These are phyloP conservation scores for Trachelus tabidus DNA, from an alignment of 2,888 invertebrate species.

Conservation along the genomic window DNA sequence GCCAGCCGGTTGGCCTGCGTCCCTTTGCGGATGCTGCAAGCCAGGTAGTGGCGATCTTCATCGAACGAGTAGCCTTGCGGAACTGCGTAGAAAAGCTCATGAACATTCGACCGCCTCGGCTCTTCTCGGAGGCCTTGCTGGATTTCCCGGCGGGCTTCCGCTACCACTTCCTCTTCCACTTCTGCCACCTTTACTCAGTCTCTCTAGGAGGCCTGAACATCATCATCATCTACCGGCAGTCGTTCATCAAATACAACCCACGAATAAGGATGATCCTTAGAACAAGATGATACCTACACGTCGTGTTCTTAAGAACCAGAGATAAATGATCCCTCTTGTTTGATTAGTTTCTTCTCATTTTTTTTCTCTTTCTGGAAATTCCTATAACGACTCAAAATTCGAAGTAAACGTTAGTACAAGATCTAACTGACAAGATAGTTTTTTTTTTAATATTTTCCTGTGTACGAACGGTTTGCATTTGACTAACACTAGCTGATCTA, in stretches of 20 bases:
- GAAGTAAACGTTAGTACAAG: too few relatives aligned
- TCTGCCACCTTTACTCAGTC: slow-evolving; percentile 67
- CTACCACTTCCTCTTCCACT: slow-evolving; percentile 66
- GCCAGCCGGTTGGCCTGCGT: slow-evolving; percentile 58
- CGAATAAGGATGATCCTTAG: slow-evolving; percentile 61
- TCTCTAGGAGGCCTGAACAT: slow-evolving; percentile 64
- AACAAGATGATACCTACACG: background rate
- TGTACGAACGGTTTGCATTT: too few relatives aligned
- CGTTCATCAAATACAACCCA: slow-evolving; percentile 59
- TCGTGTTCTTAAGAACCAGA: background rate
- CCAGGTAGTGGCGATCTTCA: slow-evolving; percentile 65
- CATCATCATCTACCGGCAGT: slow-evolving; percentile 62
- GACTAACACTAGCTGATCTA: too few relatives aligned
- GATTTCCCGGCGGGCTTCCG: slow-evolving; percentile 59
- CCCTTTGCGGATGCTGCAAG: slow-evolving; percentile 53
- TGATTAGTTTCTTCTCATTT: too few relatives aligned
- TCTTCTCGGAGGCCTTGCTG: slow-evolving; percentile 56
- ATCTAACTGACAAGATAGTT: too few relatives aligned
- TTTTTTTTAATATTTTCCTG: too few relatives aligned
- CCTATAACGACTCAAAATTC: too few relatives aligned
- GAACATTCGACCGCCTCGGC: slow-evolving; percentile 89
- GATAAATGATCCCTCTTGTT: background rate
- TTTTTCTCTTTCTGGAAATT: too few relatives aligned
- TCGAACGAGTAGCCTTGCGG: slow-evolving; percentile 83
- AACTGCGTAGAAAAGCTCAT: slow-evolving; percentile 91